A percentile compares a stretch with the other conserved stretches of the same genome.
phyloP scores from a whole-genome alignment of 2,113 vertebrate species.

The Balaeniceps rex region DNA sequence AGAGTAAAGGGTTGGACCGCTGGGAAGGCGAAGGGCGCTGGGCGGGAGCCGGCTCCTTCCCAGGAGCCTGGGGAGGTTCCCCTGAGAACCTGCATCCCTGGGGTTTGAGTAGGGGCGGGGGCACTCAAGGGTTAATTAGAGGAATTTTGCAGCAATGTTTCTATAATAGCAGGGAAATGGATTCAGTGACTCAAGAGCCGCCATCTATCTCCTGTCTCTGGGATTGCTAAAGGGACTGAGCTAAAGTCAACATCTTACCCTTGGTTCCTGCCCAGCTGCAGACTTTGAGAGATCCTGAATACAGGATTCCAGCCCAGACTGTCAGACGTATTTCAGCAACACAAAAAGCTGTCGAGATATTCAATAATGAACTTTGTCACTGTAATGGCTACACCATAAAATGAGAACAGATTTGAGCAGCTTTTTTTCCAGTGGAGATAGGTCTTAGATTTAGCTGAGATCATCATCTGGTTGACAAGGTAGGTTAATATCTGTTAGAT shows the following conservation, averaged over 20 bases:
- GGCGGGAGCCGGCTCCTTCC: background rate
- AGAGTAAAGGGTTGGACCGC: background rate
- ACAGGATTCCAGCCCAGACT: background rate
- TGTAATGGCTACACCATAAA: background rate
- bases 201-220: background rate
- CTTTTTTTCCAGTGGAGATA: background rate
- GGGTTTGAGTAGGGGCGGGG: background rate
- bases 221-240: background rate
- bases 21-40: rapidly evolving
- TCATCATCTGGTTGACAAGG: background rate
- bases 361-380: background rate
- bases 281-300: background rate
- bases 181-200: background rate
- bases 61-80: background rate
- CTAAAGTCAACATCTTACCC: background rate
- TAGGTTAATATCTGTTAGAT: background rate
- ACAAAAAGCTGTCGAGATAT: background rate
- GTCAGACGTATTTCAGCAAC: background rate
- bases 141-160: background rate
- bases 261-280: background rate
- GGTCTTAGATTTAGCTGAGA: background rate
- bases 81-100: background rate
- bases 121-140: background rate
- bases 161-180: background rate
- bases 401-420: background rate